These are phyloP conservation scores for Nematolebias whitei DNA, from an alignment of 2,113 vertebrate genomes.

Conservation along the genomic window DNA sequence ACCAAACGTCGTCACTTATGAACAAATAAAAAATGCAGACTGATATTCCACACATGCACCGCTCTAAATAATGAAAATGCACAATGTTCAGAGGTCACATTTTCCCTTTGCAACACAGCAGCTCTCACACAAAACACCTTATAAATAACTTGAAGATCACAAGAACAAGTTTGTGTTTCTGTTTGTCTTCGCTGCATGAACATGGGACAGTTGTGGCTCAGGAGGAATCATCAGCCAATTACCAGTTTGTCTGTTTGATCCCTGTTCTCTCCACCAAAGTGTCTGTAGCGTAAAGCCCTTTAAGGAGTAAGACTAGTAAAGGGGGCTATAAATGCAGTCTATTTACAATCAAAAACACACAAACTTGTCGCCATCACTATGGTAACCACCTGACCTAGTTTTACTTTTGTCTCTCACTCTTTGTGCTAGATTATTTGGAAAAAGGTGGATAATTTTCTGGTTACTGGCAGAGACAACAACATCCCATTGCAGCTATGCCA, in stretches of 20 bases:
- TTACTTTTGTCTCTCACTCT: conserved; percentile 67
- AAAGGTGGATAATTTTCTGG: conserved; percentile 47
- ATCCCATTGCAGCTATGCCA: conserved; percentile 65
- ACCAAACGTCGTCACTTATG: conserved; percentile 64
- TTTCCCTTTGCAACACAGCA: conserved; percentile 57
- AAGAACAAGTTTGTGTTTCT: no score
- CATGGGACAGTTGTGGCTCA: no score
- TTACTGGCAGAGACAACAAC: conserved; percentile 68
- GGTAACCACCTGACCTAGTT: conserved; percentile 43
- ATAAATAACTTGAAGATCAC: background rate
- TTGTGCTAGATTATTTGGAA: conserved; percentile 54
- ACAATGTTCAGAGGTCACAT: conserved; percentile 62
- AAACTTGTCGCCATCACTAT: conserved; percentile 50
- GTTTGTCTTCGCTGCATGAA: conserved; percentile 18
- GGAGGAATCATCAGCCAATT: no score
- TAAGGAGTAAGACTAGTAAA: no score
- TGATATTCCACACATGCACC: conserved; percentile 24
- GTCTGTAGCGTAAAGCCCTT: no score
- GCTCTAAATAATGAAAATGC: conserved; percentile 32
- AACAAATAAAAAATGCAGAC: conserved; percentile 40
- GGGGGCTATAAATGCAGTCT: no score
- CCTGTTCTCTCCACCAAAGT: no score
- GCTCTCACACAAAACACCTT: conserved; percentile 48
- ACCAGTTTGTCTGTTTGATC: no score
- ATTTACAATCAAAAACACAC: no score